Conservation (phyloP, 37 sponge, comb jelly and placozoan species). For the Geodia barretti region DNA sequence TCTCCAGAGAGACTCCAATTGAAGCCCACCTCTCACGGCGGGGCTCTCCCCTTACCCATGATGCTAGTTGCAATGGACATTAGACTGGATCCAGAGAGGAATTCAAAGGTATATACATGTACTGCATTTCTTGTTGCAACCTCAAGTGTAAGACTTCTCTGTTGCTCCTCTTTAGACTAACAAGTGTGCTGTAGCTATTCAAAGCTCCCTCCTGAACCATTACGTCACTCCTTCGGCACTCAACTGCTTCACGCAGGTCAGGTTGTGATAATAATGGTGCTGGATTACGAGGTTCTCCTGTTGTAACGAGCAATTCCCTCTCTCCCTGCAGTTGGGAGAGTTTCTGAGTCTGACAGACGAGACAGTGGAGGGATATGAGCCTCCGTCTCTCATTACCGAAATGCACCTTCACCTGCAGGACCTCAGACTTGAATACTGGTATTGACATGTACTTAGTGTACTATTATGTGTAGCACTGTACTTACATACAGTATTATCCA, state of each 20-base stretch:
- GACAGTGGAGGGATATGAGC: slow-evolving; percentile 27
- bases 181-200: slow-evolving; percentile 58
- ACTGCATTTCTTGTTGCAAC: background rate
- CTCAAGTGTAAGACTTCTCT: background rate
- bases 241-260: slow-evolving; percentile 64
- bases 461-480: background rate
- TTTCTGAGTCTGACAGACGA: slow-evolving; percentile 34
- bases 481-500: background rate
- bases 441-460: too few species aligned
- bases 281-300: too few species aligned
- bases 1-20: background rate
- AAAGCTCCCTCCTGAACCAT: slow-evolving; percentile 25
- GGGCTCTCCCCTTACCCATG: slow-evolving; percentile 31
- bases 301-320: too few species aligned
- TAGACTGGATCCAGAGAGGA: slow-evolving; percentile 22
- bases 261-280: too few species aligned
- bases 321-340: slow-evolving; percentile 9
- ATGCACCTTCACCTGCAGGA: slow-evolving; percentile 64
- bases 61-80: slow-evolving; percentile 75
- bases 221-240: slow-evolving; percentile 29
- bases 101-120: slow-evolving; percentile 29
- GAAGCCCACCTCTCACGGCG: background rate
- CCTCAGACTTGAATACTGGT: slow-evolving; percentile 76
- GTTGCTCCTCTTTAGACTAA: too few species aligned
- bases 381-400: slow-evolving; percentile 54